Evolutionary conservation across 2,888 invertebrate species (phyloP).

Genomic region (Cistogaster globosa): DNA sequence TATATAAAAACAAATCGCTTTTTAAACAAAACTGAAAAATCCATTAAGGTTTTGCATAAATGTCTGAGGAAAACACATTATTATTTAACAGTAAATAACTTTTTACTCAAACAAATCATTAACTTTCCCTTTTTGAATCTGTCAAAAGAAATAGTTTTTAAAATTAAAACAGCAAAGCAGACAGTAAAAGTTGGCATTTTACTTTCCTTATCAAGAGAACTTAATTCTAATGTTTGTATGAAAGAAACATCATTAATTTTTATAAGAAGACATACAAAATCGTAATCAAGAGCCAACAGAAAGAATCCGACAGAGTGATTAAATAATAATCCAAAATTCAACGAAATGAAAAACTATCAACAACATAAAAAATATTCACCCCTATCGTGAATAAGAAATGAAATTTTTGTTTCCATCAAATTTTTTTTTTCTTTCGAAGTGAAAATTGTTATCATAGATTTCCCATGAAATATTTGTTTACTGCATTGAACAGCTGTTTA

Average conservation of each 20-base stretch:
- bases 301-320: background rate
- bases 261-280: conserved; percentile 26
- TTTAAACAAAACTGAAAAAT: too few relatives aligned
- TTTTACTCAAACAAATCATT: conserved; percentile 13
- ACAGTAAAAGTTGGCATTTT: too few relatives aligned
- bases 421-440: too few relatives aligned
- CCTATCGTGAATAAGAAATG: too few relatives aligned
- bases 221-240: conserved; percentile 1
- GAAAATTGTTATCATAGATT: too few relatives aligned
- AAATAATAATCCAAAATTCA: background rate
- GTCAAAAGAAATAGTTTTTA: background rate
- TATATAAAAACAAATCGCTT: too few relatives aligned
- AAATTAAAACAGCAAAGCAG: background rate
- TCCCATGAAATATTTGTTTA: too few relatives aligned
- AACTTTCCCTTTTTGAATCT: background rate
- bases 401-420: too few relatives aligned
- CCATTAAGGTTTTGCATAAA: background rate
- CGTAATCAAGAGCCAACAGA: background rate
- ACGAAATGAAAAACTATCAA: conserved; percentile 43
- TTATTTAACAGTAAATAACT: background rate
- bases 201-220: background rate
- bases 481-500: too few relatives aligned
- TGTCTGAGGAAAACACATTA: background rate
- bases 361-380: conserved; percentile 55
- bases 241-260: conserved; percentile 50